Conservation (phyloP, 2,888 invertebrate genomes). For the Parnassius orleans region DNA sequence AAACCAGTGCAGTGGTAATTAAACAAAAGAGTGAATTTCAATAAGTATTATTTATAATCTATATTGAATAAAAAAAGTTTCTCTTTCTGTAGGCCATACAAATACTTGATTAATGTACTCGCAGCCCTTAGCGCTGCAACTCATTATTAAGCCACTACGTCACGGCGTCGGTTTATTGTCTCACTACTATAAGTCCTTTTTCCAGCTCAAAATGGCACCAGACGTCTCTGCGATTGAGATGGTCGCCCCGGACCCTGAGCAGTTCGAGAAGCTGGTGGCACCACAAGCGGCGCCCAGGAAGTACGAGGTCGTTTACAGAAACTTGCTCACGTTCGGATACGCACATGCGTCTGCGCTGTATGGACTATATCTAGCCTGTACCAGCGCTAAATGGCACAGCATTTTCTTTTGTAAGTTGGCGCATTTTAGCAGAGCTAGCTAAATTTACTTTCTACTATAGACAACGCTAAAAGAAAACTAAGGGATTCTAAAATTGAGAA, state of each 20-base stretch:
- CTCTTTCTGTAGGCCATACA: too few species aligned
- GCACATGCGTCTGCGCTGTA: constrained; percentile 41
- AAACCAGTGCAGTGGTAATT: too few species aligned
- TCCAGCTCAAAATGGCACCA: constrained; percentile 16
- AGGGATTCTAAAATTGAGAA: too few species aligned
- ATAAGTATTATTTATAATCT: too few species aligned
- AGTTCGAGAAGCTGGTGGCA: constrained; percentile 32
- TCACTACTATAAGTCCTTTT: neutral
- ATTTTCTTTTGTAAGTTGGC: constrained; percentile 43
- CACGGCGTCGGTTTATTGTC: too few species aligned
- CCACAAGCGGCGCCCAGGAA: constrained; percentile 40
- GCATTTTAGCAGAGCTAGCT: neutral
- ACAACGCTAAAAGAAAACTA: too few species aligned
- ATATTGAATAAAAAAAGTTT: too few species aligned
- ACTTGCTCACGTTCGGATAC: constrained; percentile 40
- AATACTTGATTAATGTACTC: too few species aligned
- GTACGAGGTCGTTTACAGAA: constrained; percentile 38
- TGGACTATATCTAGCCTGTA: constrained; percentile 42
- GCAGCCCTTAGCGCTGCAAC: too few species aligned
- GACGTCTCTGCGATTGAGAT: constrained; percentile 19
- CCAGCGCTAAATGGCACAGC: constrained; percentile 42
- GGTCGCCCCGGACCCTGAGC: constrained; percentile 7
- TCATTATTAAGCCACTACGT: too few species aligned
- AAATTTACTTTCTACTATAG: too few species aligned
- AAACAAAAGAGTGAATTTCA: too few species aligned